Base-by-base conservation (phyloP, 1,140 invertebrate species). In the Babylonia areolata region DNA sequence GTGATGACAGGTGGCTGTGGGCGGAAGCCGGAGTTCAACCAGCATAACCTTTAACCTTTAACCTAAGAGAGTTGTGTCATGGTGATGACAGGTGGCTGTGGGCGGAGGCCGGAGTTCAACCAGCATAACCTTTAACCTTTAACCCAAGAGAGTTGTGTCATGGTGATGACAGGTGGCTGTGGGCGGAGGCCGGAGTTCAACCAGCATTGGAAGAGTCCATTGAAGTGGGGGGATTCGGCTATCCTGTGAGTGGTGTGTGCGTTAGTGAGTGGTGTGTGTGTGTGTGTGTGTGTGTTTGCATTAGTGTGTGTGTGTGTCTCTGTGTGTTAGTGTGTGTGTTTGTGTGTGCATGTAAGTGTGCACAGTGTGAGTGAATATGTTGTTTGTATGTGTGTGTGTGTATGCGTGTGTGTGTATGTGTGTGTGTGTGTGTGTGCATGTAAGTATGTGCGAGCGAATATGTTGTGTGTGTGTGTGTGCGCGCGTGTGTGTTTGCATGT, bases 181-280 rank as follows among this genome's bases (percentile, higher is more conserved):
- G 99, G 99, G 93, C 97, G 2, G 98, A 99, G 94, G 98, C 97
- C 75, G 96, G 96, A 39, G 95, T 96, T 23, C 98, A 99, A 94
- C 93, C 95, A 0, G 95, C 96, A 2, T 91, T 99, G 17, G 99
- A 99, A 95, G 96, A 97, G 89, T 96, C 97, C 3, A 94, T 99
- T 33, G 99, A 98, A 91, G 97, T 99, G 86, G 99, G 99, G 83
- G 96, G 96, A 82, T 96, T 96, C 91, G 96, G 96, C 46, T 96
- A 96, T 88, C 96, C 96, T 42, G 93, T 94, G 89, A 91, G 92
- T 93, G 42, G 15, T n/a, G 6, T 75, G 71, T 12, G 35, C 15
- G 11, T 51, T 20, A 51, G 46, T n/a, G n/a, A n/a, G n/a, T n/a
- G n/a, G n/a, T n/a, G n/a, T 64, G 58, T 23, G 12, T 64, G 58